A percentile compares a stretch with the other conserved stretches of the same genome.
These are phyloP conservation scores for Botia almorhae DNA, from an alignment of 2,797 vertebrate genomes.

Conservation along the genomic window DNA sequence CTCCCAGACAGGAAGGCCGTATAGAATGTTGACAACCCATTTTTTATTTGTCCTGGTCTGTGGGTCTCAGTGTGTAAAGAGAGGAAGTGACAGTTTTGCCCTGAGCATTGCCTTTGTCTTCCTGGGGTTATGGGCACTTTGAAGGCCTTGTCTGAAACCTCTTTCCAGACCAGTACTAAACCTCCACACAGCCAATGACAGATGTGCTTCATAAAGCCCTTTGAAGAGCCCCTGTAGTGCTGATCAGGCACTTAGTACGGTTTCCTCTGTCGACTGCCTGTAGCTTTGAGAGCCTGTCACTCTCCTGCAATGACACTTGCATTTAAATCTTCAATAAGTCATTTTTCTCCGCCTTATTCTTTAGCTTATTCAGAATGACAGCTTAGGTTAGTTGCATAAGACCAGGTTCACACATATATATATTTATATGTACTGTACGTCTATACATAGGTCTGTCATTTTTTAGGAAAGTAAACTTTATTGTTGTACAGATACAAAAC, in stretches of 20 bases:
- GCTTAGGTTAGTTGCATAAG: constrained; percentile 15
- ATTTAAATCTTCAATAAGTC: constrained; percentile 28
- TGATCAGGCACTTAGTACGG: constrained; percentile 53
- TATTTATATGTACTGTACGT: no score
- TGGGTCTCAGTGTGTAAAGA: constrained; percentile 45
- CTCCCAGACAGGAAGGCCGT: constrained; percentile 11
- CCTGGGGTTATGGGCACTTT: constrained; percentile 54
- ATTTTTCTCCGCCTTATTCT: not conserved
- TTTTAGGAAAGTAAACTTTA: no score
- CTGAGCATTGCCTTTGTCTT: constrained; percentile 55
- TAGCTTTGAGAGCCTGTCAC: constrained; percentile 24
- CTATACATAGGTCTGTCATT: no score
- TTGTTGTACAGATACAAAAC: no score
- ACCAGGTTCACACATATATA: not conserved
- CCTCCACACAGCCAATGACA: constrained; percentile 47
- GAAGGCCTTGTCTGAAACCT: constrained; percentile 54
- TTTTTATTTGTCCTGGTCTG: constrained; percentile 16
- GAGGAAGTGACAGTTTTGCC: constrained; percentile 57
- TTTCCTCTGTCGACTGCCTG: constrained; percentile 26
- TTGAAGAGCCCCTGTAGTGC: constrained; percentile 48
- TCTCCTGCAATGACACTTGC: constrained; percentile 17
- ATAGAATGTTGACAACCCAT: constrained; percentile 17
- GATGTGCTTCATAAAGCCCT: constrained; percentile 54
- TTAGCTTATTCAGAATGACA: constrained; percentile 1
- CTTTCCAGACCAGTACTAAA: constrained; percentile 42